Evolutionary conservation across 2,888 invertebrate species (phyloP).

Genomic region (Spilosoma lubricipeda): DNA sequence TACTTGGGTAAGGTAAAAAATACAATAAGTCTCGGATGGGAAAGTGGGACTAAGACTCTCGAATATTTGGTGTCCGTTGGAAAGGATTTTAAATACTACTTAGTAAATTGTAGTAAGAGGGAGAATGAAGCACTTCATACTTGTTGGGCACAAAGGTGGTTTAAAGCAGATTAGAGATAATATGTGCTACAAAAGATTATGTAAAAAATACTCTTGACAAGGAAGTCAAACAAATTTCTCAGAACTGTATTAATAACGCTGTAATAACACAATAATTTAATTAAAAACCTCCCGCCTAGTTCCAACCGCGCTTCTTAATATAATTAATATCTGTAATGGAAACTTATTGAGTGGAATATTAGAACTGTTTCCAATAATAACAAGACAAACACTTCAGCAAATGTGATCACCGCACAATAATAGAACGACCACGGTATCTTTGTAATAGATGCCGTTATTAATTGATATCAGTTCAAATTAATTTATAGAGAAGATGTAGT

Average conservation of each 20-base stretch:
- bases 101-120: no score
- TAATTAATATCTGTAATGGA: constrained; percentile 40
- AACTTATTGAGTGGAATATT: constrained; percentile 37
- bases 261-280: constrained; percentile 7
- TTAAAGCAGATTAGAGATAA: no score
- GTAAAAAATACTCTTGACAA: neutral
- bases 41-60: no score
- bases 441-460: neutral
- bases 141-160: no score
- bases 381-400: constrained; percentile 20
- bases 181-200: no score
- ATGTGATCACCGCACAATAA: constrained; percentile 7
- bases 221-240: neutral
- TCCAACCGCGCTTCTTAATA: constrained; percentile 24
- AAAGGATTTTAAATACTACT: no score
- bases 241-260: neutral
- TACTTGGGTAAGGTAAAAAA: neutral
- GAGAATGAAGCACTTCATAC: no score
- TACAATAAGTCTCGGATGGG: no score
- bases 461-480: neutral
- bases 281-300: neutral
- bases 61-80: no score
- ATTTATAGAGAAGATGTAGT: neutral
- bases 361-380: constrained; percentile 38
- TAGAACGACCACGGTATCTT: constrained; percentile 1